Evolutionary conservation across 2,797 vertebrate species (phyloP), one percentile per base, ranked within the genome.

Genomic region (Balearica regulorum): DNA sequence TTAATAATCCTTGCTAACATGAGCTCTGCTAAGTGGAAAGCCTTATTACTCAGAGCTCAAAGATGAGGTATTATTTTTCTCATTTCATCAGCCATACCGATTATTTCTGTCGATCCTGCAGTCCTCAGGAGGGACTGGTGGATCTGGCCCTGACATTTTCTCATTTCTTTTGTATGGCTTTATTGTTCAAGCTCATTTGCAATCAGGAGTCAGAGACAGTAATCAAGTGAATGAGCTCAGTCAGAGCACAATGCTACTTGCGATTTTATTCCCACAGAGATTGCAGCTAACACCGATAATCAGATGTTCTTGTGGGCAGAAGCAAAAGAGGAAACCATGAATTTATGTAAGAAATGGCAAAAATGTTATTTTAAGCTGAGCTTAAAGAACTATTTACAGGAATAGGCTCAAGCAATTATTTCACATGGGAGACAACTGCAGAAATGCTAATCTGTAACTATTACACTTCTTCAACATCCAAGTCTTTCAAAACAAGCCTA

Each of bases 161-260:
- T 95, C 54, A 62, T 90, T 89, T 88, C 75, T 93, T 94, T 94
- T 69, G 13, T 28, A 41, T 37, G 12, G 15, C 22, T 94, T 91
- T 92, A 82, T 84, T 94, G 68, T 92, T 85, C 54, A 73, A 87
- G 69, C 60, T 90, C 87, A 91, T 95, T 96, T 93, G 31, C 81
- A 89, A 87, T 75, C 75, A 68, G 48, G 62, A 87, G 51, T 70
- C 85, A 80, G 90, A 91, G 93, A 79, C 18, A 28, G 76, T 37
- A 93, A 97, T 95, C 81, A 96, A 86, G 61, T 2, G 4, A 85
- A 92, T 14, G 41, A 78, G 57, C 69, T 79, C 60, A 70, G 71
- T 49, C n/a, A 61, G 73, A 79, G 70, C 18, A 87, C 48, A 78
- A 31, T 20, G 18, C 16, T 79, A 51, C 33, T 33, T 94, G 35